Evolutionary conservation across 2,888 invertebrate species (phyloP).

Genomic region (Diabrotica balteata): DNA sequence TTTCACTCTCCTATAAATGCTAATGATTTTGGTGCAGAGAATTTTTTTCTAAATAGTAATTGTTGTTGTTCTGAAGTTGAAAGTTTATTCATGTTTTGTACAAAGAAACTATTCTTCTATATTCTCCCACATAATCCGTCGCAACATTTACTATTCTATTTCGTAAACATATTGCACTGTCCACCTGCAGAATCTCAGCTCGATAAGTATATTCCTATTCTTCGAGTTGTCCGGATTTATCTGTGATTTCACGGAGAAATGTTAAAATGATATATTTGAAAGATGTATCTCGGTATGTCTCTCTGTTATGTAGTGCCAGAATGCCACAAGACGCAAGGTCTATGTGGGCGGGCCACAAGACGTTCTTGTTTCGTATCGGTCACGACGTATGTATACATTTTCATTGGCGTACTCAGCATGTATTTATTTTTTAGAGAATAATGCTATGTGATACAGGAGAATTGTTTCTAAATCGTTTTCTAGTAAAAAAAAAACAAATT

Average conservation of each 20-base stretch:
- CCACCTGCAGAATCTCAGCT: neutral
- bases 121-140: no score
- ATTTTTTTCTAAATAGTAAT: no score
- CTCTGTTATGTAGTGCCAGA: slow-evolving; percentile 5
- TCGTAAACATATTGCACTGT: no score
- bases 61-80: neutral
- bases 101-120: neutral
- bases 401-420: no score
- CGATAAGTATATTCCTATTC: neutral
- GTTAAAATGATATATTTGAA: slow-evolving; percentile 8
- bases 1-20: no score
- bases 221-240: slow-evolving; percentile 1
- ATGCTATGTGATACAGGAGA: no score
- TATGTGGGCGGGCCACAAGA: slow-evolving; percentile 17
- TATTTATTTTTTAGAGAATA: no score
- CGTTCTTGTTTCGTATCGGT: slow-evolving; percentile 11
- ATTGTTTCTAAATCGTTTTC: no score
- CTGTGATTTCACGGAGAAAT: slow-evolving; percentile 5
- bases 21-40: no score
- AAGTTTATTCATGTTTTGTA: neutral
- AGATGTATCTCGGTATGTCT: slow-evolving; percentile 12
- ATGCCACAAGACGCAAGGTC: slow-evolving; percentile 20
- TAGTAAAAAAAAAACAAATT: no score
- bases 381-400: slow-evolving; percentile 6
- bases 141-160: no score